Percentiles rank a stretch among this genome's conserved stretches.
Conservation (phyloP, 2,797 vertebrate genomes). For the Xenops minutus region DNA sequence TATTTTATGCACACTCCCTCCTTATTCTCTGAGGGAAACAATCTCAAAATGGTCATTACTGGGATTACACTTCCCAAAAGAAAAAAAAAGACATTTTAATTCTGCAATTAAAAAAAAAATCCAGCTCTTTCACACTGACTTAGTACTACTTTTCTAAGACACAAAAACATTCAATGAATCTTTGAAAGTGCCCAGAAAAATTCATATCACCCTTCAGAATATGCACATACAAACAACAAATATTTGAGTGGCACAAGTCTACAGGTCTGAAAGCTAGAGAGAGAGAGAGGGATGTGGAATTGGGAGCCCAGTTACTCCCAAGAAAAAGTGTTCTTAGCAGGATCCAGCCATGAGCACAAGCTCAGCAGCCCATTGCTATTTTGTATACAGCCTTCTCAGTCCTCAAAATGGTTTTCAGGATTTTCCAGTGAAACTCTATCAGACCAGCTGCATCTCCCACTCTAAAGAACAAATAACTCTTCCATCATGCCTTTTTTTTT, state of each 20-base stretch:
- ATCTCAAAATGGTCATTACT: background rate
- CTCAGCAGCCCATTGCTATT: background rate
- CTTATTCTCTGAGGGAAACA: conserved; percentile 19
- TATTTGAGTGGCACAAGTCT: background rate
- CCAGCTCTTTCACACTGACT: background rate
- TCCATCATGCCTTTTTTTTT: background rate
- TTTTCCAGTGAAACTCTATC: background rate
- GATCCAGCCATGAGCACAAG: conserved; percentile 3
- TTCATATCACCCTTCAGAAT: conserved; percentile 47
- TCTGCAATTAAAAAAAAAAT: background rate
- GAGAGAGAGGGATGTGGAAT: background rate
- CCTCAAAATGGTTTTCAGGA: background rate
- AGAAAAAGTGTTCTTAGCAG: conserved; percentile 57
- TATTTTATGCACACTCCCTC: background rate
- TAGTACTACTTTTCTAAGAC: conserved; percentile 7
- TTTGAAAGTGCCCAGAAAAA: conserved; percentile 55
- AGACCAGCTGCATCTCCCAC: background rate
- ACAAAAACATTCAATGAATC: background rate
- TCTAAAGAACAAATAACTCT: background rate
- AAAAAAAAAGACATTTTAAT: background rate
- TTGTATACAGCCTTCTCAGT: background rate
- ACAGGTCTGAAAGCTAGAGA: conserved; percentile 16
- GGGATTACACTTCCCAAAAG: background rate
- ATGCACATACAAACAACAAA: conserved; percentile 37
- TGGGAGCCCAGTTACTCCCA: background rate